Base-by-base conservation (phyloP, 2,888 invertebrate genomes). In the Hyalella azteca region DNA sequence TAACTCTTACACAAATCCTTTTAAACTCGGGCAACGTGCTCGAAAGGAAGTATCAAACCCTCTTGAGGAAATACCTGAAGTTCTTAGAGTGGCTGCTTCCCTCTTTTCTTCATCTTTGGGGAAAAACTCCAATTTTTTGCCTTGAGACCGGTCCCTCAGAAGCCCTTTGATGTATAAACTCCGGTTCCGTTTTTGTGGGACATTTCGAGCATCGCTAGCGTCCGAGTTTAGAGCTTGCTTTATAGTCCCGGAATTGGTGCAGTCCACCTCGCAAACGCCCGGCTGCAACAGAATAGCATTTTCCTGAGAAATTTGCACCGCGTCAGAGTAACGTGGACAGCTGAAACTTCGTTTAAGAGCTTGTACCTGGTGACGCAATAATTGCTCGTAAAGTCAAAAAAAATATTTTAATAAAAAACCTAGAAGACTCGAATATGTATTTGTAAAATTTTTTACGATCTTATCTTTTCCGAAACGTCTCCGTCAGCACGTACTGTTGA, bases 151-250 rank as follows among this genome's bases (percentile, higher is more conserved):
- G 26, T 54, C 29, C 26, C 26, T 54, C 54, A 29, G 29, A 54
- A 54, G 54, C 29, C 54, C 54, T 54, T 54, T 54, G 54, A 54
- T 54, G 54, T 54, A 54, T 54, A 54, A 54, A 54, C 54, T 54
- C 54, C 54, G 54, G 54, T 54, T 22, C 22, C 54, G 54, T 54
- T 54, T 54, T 54, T 54, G 54, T 29, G 54, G 54, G 15, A 29
- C 54, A 54, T 26, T 54, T 54, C 54, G 22, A 5, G 54, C 54
- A 54, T 11, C 54, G 26, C 54, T 29, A 22, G 15, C 54, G 54
- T 54, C 54, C 54, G 54, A 54, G 54, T 54, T 54, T 54, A 54
- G 54, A 13, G 54, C 54, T 54, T 29, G 29, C 54, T 54, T 54
- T 54, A 54, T 54, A 54, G 54, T 54, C 54, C 54, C 22, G 54